Evolutionary conservation across 1,140 invertebrate species (phyloP), one percentile per base, ranked within the genome.

Genomic region (Brachionus rotundiformis): DNA sequence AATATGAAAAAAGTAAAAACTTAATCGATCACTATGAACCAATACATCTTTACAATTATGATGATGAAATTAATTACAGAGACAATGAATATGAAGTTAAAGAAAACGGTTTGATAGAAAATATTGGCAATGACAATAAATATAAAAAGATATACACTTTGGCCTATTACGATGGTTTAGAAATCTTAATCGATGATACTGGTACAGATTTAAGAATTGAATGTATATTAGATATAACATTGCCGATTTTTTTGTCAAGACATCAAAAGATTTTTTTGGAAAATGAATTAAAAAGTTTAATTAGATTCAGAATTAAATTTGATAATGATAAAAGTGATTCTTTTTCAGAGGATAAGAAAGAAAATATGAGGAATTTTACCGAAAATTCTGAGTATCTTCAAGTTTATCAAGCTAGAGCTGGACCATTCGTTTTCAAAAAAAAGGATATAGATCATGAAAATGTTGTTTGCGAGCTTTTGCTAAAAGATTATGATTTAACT

Each of bases 401-500:
- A 68, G 29, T 68, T 19, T 36, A 68, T 16, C 16, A 19, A 19
- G 63, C 63, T 1, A 68, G 16, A 68, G 33, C 33, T 19, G 63
- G 63, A 0, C 63, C 63, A 16, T 68, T 33, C 36, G 11, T 33
- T n/a, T 33, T 68, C 16, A 36, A 68, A 19, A 68, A 68, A 19
- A 11, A 33, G 7, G 63, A 68, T 36, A 23, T 68, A 1, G 11
- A 5, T 1, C 36, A 68, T 6, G 8, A 33, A 16, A 68, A 68
- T 2, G 13, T 68, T 36, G 63, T 36, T 36, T 68, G 63, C 36
- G 63, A 68, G 16, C 16, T 68, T 5, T 19, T 68, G 2, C 16
- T 68, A 8, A 68, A 68, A 68, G 63, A 68, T 36, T 68, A 68
- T 68, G 63, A 68, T 36, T n/a, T 33, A 31, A 68, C 63, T 2